Percentiles rank a stretch among this genome's conserved stretches.
Evolutionary conservation across 2,888 invertebrate species (phyloP).

Genomic region (Dryocosmus kuriphilus): DNA sequence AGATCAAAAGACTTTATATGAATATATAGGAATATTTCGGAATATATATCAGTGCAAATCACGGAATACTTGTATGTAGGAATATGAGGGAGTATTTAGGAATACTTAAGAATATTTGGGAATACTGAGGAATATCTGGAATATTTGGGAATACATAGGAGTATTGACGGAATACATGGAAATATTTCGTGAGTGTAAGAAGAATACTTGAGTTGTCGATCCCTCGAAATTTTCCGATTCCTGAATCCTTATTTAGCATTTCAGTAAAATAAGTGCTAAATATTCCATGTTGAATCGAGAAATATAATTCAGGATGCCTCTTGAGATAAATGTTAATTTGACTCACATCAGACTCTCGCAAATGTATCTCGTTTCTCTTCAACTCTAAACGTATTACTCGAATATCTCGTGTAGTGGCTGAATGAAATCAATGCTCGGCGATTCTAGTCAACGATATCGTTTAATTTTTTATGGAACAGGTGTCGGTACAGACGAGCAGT

Average conservation of each 20-base stretch:
- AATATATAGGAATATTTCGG: too few relatives aligned
- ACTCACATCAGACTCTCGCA: not conserved
- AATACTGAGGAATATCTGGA: too few relatives aligned
- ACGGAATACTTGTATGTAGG: too few relatives aligned
- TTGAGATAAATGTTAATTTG: constrained; percentile 21
- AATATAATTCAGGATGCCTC: constrained; percentile 3
- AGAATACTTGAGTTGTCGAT: too few relatives aligned
- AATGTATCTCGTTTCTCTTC: constrained; percentile 8
- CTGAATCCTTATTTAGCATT: not conserved
- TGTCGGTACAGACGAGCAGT: constrained; percentile 25
- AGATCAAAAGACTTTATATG: too few relatives aligned
- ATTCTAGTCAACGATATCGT: constrained; percentile 31
- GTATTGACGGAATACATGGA: too few relatives aligned
- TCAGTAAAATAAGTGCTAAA: not conserved
- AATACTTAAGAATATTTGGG: too few relatives aligned
- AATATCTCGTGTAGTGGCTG: constrained; percentile 23
- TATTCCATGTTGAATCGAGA: not conserved
- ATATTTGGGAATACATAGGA: too few relatives aligned
- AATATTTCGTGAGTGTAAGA: too few relatives aligned
- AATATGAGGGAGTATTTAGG: too few relatives aligned
- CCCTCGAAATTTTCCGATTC: too few relatives aligned
- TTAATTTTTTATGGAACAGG: constrained; percentile 26
- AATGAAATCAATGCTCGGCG: constrained; percentile 20
- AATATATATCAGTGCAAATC: too few relatives aligned
- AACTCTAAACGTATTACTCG: constrained; percentile 16